Conservation (phyloP, 2,113 vertebrate species). For the Aplodontia rufa region DNA sequence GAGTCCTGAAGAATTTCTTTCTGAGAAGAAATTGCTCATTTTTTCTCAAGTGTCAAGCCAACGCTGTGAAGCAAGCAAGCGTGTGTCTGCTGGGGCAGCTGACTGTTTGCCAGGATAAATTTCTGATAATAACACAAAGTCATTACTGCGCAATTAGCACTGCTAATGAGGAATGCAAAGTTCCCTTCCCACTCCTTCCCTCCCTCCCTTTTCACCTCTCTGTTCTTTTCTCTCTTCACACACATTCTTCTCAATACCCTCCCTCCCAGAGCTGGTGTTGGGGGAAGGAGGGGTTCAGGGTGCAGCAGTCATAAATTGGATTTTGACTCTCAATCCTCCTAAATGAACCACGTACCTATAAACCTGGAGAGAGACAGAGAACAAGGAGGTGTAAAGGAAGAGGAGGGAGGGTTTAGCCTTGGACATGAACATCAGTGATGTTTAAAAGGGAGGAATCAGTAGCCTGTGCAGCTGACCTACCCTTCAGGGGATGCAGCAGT, state of each 20-base stretch:
- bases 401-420: not conserved
- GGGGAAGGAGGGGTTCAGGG: not conserved
- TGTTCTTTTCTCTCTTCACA: not conserved
- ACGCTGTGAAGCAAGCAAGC: not conserved
- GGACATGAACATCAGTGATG: not conserved
- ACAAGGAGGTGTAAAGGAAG: not conserved
- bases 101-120: constrained; percentile 74
- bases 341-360: not conserved
- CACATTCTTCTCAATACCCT: not conserved
- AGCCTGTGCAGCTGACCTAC: not conserved
- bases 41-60: constrained; percentile 5
- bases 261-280: not conserved
- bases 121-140: constrained; percentile 71
- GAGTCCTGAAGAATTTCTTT: not conserved
- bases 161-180: constrained; percentile 54
- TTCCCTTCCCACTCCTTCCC: not conserved
- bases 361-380: not conserved
- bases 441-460: not conserved
- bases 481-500: not conserved
- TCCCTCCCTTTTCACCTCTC: not conserved
- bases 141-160: constrained; percentile 72
- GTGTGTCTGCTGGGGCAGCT: constrained; percentile 62
- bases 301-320: not conserved
- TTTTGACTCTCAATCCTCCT: not conserved
- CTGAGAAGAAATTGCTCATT: constrained; percentile 32